A percentile compares a stretch with the other conserved stretches of the same genome.
Evolutionary conservation across 2,113 vertebrate genomes (phyloP).

Genomic region (Ophthalmolycus amberensis): DNA sequence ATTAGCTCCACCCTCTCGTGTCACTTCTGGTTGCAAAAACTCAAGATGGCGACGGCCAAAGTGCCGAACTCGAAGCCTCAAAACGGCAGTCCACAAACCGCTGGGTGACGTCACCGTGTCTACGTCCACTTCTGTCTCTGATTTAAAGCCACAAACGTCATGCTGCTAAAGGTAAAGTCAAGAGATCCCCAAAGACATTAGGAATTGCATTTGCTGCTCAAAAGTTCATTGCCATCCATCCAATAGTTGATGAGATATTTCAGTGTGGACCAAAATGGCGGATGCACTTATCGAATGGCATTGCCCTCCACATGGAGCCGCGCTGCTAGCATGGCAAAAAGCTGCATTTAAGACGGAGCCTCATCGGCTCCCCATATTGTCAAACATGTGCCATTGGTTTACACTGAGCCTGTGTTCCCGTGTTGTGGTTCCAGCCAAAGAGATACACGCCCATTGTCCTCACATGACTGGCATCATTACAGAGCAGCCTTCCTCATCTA

Average conservation of each 20-base stretch:
- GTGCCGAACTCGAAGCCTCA: no score
- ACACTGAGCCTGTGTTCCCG: conserved; percentile 17
- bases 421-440: neutral
- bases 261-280: neutral
- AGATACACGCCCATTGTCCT: conserved; percentile 12
- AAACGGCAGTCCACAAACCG: no score
- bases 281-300: neutral
- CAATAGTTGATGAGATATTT: neutral
- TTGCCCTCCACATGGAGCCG: neutral
- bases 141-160: neutral
- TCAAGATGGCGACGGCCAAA: no score
- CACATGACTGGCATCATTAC: conserved; percentile 30
- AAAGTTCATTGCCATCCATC: neutral
- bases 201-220: neutral
- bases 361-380: conserved; percentile 13
- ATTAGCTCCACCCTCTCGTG: no score
- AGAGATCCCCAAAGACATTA: neutral
- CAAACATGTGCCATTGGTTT: conserved; percentile 52
- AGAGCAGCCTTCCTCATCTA: conserved; percentile 2
- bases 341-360: neutral
- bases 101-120: no score
- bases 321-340: conserved; percentile 1
- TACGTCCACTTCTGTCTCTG: no score
- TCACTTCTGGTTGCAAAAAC: no score
- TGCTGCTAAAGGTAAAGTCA: neutral